Base-by-base conservation (phyloP, 2,797 vertebrate species). In the Amniataba percoides region DNA sequence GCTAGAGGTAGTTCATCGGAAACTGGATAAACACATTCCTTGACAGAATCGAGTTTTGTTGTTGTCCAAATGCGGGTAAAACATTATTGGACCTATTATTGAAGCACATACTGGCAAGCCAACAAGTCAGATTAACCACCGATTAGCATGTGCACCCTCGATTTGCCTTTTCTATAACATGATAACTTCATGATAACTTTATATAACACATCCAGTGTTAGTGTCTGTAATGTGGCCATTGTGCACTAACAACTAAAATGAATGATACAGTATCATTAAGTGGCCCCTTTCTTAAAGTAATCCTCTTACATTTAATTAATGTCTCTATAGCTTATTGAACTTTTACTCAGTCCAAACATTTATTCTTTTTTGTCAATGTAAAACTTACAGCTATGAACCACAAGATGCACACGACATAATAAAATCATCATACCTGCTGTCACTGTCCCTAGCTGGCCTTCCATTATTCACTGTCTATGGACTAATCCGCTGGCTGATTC, bases 401-500 rank as follows among this genome's bases (percentile, higher is more conserved):
- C 49, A 72, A 62, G 53, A 49, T 68, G 46, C 48, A 49, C 34
- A 60, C n/a, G 45, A 3, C 36, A 36, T 25, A 1, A 53, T 61
- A 43, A 69, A 74, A 58, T 70, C 73, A 49, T 16, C 52, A 56
- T 66, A 46, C 46, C 56, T 67, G 31, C 74, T 70, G 63, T 77
- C 45, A 31, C 60, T 70, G 62, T 15, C 18, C 13, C 31, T 52
- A 55, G 39, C 48, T 59, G 49, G 45, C 56, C 71, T 46, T 81
- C 43, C 18, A 80, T 79, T 80, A 82, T 69, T 80, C 57, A 74
- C 72, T 77, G 78, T 80, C 61, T 43, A 9, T 75, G 51, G 9
- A 76, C 43, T 69, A 77, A 81, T 81, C 64, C 8, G 19, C 53
- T 64, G 4, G 52, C 71, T 88, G 84, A 83, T 83, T 87, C 62